Evolutionary conservation across 2,888 invertebrate genomes (phyloP).

Genomic region (Harmothoe impar): DNA sequence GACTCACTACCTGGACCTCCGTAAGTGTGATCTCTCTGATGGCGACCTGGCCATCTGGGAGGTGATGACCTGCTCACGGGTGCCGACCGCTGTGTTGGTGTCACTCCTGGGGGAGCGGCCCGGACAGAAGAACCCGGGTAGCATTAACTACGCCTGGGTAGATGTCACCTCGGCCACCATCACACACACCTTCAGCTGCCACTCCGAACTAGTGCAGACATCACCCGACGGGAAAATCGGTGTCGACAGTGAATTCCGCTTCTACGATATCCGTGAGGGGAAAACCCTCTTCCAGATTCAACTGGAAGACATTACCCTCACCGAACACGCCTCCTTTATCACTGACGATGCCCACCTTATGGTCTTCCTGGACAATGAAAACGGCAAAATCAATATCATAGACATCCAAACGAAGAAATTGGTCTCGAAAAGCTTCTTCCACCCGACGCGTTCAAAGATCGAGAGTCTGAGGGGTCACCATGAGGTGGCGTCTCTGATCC

Average conservation of each 20-base stretch:
- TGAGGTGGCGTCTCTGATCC: background rate
- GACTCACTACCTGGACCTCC: background rate
- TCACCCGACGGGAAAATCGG: conserved; percentile 21
- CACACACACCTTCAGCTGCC: conserved; percentile 4
- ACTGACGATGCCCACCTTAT: conserved; percentile 42
- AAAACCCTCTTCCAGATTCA: conserved; percentile 39
- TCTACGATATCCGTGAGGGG: conserved; percentile 34
- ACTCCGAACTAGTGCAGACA: conserved; percentile 33
- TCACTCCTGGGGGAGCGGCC: conserved; percentile 16
- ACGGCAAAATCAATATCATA: conserved; percentile 27
- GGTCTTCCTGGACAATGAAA: conserved; percentile 44
- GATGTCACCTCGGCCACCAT: background rate
- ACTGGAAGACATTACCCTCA: background rate
- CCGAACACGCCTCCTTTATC: conserved; percentile 32
- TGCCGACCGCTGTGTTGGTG: background rate
- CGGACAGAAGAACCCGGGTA: background rate
- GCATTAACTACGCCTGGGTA: background rate
- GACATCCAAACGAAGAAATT: conserved; percentile 50
- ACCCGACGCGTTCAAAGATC: background rate
- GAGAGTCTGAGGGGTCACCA: background rate
- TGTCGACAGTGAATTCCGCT: conserved; percentile 53
- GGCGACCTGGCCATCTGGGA: conserved; percentile 20
- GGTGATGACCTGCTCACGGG: conserved; percentile 21
- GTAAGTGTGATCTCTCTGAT: conserved; percentile 35
- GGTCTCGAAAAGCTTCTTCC: conserved; percentile 17